Percentiles rank a stretch among this genome's conserved stretches.
These are phyloP conservation scores for Elaphurus davidianus DNA, from an alignment of 2,113 vertebrate genomes.

Conservation along the genomic window DNA sequence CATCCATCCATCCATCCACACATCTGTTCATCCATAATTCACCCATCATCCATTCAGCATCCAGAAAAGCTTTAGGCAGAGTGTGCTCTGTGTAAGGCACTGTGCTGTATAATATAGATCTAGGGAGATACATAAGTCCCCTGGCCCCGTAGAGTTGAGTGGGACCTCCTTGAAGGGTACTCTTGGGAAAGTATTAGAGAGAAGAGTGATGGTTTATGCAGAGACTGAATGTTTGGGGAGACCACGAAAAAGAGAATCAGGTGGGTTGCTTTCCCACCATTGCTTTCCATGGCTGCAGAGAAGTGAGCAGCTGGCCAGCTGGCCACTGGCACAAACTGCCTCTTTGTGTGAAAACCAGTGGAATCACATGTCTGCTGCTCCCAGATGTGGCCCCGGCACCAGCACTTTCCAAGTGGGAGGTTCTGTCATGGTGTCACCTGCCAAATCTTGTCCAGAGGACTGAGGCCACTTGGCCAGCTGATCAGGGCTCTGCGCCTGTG, in stretches of 20 bases:
- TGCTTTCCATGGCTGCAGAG: background rate
- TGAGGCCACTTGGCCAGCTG: constrained; percentile 19
- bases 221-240: background rate
- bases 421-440: constrained; percentile 20
- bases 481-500: background rate
- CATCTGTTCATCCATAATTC: too few relatives aligned
- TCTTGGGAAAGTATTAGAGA: background rate
- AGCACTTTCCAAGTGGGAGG: background rate
- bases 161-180: background rate
- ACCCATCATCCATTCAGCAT: background rate
- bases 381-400: background rate
- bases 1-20: too few relatives aligned
- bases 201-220: background rate
- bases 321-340: background rate
- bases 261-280: background rate
- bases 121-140: background rate
- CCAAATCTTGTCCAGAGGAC: constrained; percentile 20
- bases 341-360: constrained; percentile 53
- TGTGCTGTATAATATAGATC: too few relatives aligned
- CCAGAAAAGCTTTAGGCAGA: background rate
- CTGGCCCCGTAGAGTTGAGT: background rate
- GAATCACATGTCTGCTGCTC: constrained; percentile 42
- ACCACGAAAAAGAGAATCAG: background rate
- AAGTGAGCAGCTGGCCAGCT: constrained; percentile 22
- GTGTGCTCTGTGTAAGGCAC: background rate